phyloP scores from a whole-genome alignment of 1,140 invertebrate genomes.

The Antheraea mylitta region DNA sequence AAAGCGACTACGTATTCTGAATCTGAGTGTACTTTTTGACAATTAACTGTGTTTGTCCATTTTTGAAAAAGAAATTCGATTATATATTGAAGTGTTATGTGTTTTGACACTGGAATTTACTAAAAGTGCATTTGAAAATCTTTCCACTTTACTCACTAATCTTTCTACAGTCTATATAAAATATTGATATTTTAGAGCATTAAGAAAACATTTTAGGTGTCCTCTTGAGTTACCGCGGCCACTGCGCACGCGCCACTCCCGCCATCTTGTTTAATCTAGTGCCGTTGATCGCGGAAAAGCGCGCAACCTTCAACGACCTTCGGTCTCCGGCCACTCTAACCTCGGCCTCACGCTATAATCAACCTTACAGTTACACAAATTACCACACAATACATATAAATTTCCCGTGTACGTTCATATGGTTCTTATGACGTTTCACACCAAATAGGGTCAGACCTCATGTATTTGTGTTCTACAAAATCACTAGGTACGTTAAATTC shows the following conservation, averaged over 20 bases:
- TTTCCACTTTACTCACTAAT: no score
- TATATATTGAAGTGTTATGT: no score
- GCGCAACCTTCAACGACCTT: constrained; percentile 77
- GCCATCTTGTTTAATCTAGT: constrained; percentile 75
- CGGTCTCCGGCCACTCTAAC: constrained; percentile 64
- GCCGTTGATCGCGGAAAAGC: constrained; percentile 76
- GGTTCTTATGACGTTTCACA: constrained; percentile 18
- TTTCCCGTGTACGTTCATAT: constrained; percentile 17
- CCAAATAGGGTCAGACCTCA: constrained; percentile 33
- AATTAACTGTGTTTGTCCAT: no score
- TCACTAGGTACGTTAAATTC: constrained; percentile 53
- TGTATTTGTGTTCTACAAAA: constrained; percentile 52
- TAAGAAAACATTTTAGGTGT: constrained; percentile 51
- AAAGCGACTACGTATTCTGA: no score
- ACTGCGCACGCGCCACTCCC: constrained; percentile 70
- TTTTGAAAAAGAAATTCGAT: no score
- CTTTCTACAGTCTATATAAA: no score
- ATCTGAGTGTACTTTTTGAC: no score
- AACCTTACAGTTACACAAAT: constrained; percentile 21
- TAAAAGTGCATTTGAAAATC: no score
- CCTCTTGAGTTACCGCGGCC: constrained; percentile 45
- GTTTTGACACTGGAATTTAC: no score
- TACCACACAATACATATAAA: constrained; percentile 15
- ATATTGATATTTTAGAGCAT: neutral
- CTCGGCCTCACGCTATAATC: constrained; percentile 35